Percentiles rank a stretch among this genome's conserved stretches.
These are phyloP conservation scores for Riptortus pedestris DNA, from an alignment of 1,140 invertebrate genomes.

Conservation along the genomic window DNA sequence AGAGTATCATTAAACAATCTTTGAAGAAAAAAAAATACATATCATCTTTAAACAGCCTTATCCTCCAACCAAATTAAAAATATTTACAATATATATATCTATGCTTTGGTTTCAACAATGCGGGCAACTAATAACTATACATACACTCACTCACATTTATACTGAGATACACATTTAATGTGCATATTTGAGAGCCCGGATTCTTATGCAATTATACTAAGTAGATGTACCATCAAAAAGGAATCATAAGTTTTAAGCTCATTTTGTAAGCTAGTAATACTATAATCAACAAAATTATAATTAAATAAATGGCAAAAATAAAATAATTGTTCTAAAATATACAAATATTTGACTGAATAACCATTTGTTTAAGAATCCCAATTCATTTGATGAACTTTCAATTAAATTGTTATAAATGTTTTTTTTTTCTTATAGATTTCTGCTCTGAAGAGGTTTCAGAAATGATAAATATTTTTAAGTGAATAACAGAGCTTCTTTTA, in stretches of 20 bases:
- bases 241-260: too few relatives aligned
- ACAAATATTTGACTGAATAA: too few relatives aligned
- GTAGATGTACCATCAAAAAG: too few relatives aligned
- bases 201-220: neutral
- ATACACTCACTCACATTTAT: neutral
- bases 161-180: neutral
- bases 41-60: constrained; percentile 9
- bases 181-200: neutral
- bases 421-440: too few relatives aligned
- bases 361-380: too few relatives aligned
- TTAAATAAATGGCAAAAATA: too few relatives aligned
- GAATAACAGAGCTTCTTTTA: too few relatives aligned
- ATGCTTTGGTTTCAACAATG: constrained; percentile 4
- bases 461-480: too few relatives aligned
- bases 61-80: neutral
- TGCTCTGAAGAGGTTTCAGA: too few relatives aligned
- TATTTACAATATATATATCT: neutral
- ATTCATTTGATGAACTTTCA: too few relatives aligned
- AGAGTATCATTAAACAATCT: neutral
- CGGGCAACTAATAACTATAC: neutral
- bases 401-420: too few relatives aligned
- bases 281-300: neutral
- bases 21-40: neutral
- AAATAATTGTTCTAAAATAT: too few relatives aligned
- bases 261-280: neutral